These are phyloP conservation scores for Syngnathus acus DNA, from an alignment of 2,797 vertebrate species.

Conservation along the genomic window DNA sequence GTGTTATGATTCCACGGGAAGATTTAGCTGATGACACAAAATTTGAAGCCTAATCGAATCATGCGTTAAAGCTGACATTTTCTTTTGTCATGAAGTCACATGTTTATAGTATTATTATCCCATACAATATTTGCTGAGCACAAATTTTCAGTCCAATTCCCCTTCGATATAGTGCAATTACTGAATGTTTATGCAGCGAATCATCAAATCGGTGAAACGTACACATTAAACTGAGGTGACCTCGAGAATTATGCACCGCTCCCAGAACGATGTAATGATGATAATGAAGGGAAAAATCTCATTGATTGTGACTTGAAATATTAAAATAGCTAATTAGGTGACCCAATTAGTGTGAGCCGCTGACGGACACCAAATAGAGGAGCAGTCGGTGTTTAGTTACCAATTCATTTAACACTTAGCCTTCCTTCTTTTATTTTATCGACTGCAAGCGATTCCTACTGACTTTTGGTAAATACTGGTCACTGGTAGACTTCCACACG, in stretches of 20 bases:
- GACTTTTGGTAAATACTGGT: neutral
- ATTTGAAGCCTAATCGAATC: slow-evolving; percentile 54
- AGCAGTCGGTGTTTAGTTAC: no score
- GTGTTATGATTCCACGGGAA: neutral
- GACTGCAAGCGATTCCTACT: neutral
- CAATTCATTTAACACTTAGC: neutral
- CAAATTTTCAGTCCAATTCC: slow-evolving; percentile 53
- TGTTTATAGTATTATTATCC: slow-evolving; percentile 26
- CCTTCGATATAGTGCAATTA: slow-evolving; percentile 56
- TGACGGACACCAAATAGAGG: no score
- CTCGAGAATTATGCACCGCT: slow-evolving; percentile 30
- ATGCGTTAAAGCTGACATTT: slow-evolving; percentile 50
- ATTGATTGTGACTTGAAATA: neutral
- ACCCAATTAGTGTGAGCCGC: neutral
- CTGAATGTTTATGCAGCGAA: slow-evolving; percentile 56
- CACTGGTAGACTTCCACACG: neutral
- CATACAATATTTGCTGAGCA: slow-evolving; percentile 49
- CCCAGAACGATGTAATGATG: slow-evolving; percentile 32
- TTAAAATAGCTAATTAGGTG: neutral
- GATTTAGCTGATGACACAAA: slow-evolving; percentile 65
- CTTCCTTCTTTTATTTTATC: neutral
- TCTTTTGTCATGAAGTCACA: slow-evolving; percentile 31
- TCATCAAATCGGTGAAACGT: slow-evolving; percentile 51
- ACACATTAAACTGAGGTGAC: slow-evolving; percentile 55
- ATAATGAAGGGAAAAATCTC: neutral